Base-by-base conservation (phyloP, 2,113 vertebrate genomes). In the Ailurus styani region DNA sequence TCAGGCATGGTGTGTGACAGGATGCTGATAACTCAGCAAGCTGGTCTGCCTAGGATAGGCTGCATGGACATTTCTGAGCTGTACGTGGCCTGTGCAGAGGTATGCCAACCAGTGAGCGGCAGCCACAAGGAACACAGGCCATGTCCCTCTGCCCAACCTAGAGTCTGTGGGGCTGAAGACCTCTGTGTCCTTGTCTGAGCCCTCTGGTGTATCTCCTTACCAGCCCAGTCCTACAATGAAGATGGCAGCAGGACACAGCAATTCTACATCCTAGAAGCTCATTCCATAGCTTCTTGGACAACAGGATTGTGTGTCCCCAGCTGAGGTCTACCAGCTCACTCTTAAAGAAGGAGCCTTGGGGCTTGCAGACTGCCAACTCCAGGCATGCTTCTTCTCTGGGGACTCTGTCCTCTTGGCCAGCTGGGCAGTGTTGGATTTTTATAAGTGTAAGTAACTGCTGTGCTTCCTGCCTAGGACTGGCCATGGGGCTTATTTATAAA, bases 91-190 rank as follows among this genome's bases (percentile, higher is more conserved):
- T 14, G 14, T 57, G 37, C 40, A 45, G 88, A 75, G 8, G 34
- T n/a, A 4, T 0, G 2, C n/a, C n/a, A 81, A 72, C 50, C 54
- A 45, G 3, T 15, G 14, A 66, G 20, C 21, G 18, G 6, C 0
- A 21, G n/a, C 47, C 54, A 31, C 34, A 21, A n/a, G 34, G n/a
- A 37, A 82, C 85, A 31, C 2, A 34, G 55, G 21, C 52, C 23
- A 23, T 23, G 17, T 29, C n/a, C 25, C 45, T 83, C 77, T 91
- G 23, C 20, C 23, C 20, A 34, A 57, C 66, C 57, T 13, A 21
- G 27, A 42, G 34, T 8, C 72, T 45, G n/a, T 78, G 40, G 81
- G 62, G 40, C n/a, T 7, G 18, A 47, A 70, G 50, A 31, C 37
- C 40, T 87, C 79, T 23, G 42, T 23, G 23, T 17, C 50, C 42